Evolutionary conservation across 1,140 invertebrate genomes (phyloP), one percentile per base, ranked within the genome.

Genomic region (Calephelis nemesis): DNA sequence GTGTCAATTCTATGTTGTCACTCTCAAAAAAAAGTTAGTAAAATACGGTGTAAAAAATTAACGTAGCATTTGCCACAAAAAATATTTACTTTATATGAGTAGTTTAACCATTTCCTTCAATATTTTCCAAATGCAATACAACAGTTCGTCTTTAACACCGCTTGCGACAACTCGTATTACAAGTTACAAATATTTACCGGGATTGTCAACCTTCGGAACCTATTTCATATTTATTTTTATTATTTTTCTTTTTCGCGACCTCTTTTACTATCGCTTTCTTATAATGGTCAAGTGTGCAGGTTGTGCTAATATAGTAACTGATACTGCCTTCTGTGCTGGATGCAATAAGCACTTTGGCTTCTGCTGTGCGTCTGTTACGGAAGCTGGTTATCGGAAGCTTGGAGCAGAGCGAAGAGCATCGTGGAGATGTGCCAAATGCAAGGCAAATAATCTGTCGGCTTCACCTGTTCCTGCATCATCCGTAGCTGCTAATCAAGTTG

Each of bases 321-420:
- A 54, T 8, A 19, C 12, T n/a, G 50, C 50, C 12, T 9, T 19
- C 5, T 30, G 50, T 19, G 50, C 50, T 13, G 50, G 50, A 54
- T 54, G 50, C 6, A 19, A 54, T 4, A 54, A 54, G 5, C 50
- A 54, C 9, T 54, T 54, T 19, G 50, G 50, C 4, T 54, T 54
- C n/a, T 54, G 50, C 4, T 54, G 50, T 54, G 50, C 50, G 13
- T 54, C 15, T 54, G 15, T 54, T n/a, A 54, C 50, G 7, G 50
- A 54, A 54, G 50, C 50, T 13, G 50, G 50, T 8, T 54, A 54
- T 19, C 50, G 15, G 12, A 54, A 54, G 13, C 15, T 54, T 19
- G 50, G 50, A 1, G 7, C 50, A 9, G 13, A 54, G 50, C 50
- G 15, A 13, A 54, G 50, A 19, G 50, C 15, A 13, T 9, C 50